Percentiles rank a stretch among this genome's conserved stretches.
phyloP scores from a whole-genome alignment of 35 echinoderm and acorn worm genomes.

The Hemicentrotus pulcherrimus region DNA sequence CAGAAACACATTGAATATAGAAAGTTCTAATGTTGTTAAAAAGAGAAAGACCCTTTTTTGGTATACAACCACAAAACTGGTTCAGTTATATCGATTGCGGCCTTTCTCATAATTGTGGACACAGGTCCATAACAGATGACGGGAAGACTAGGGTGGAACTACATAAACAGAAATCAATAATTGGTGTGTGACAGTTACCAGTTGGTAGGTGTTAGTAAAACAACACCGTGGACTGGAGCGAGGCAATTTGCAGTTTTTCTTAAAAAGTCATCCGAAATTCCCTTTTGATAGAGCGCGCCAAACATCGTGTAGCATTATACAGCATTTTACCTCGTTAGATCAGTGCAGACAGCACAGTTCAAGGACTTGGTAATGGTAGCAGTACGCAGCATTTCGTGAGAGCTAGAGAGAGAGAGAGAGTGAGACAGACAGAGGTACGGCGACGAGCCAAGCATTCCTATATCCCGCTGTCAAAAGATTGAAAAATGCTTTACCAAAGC shows the following conservation, averaged over 20 bases:
- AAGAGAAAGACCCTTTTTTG: neutral
- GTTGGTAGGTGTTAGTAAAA: neutral
- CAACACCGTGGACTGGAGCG: neutral
- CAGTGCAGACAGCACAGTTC: neutral
- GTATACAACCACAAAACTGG: neutral
- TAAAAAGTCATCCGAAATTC: neutral
- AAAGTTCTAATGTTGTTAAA: neutral
- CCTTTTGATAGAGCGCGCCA: neutral
- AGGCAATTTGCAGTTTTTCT: neutral
- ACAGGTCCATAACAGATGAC: neutral
- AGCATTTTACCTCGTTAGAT: neutral
- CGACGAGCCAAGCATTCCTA: constrained; percentile 6
- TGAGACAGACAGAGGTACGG: neutral
- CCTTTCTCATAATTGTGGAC: neutral
- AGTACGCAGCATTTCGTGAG: neutral
- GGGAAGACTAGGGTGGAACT: neutral
- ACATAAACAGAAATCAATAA: constrained; percentile 4
- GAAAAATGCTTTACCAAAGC: neutral
- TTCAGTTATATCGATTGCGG: neutral
- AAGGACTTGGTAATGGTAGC: neutral
- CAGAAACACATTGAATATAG: neutral
- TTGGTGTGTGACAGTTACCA: neutral
- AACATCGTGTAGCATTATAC: neutral
- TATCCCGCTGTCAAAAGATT: neutral
- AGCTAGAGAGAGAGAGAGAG: too few species aligned